Evolutionary conservation across 2,888 invertebrate genomes (phyloP).

Genomic region (Agrypnus murinus): DNA sequence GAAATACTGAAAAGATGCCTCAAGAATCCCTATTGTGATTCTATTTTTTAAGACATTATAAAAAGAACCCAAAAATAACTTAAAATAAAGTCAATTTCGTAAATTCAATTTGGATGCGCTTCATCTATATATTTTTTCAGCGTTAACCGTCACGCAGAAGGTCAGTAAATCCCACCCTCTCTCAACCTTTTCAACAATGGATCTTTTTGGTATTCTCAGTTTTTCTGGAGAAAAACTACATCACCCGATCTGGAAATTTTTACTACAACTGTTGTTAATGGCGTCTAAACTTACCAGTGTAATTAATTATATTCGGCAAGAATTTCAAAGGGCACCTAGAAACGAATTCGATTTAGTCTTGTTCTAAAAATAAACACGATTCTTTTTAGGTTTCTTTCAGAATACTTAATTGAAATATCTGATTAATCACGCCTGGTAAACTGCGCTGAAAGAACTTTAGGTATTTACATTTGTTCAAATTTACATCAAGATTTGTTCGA

Average conservation of each 20-base stretch:
- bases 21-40: too few relatives aligned
- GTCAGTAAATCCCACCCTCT: slow-evolving; percentile 25
- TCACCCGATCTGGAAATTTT: slow-evolving; percentile 1
- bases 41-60: too few relatives aligned
- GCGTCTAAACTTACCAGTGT: not conserved
- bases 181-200: slow-evolving; percentile 23
- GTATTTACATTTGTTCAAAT: slow-evolving; percentile 28
- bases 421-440: slow-evolving; percentile 25
- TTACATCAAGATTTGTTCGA: slow-evolving; percentile 22
- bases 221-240: slow-evolving; percentile 4
- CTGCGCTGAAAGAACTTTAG: slow-evolving; percentile 16
- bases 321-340: not conserved
- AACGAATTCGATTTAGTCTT: not conserved
- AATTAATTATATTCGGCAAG: slow-evolving; percentile 15
- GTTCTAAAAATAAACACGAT: not conserved
- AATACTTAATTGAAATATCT: slow-evolving; percentile 29
- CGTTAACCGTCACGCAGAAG: slow-evolving; percentile 13
- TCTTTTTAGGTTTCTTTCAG: not conserved
- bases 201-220: slow-evolving; percentile 9
- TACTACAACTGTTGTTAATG: not conserved
- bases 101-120: not conserved
- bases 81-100: too few relatives aligned
- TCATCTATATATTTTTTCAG: slow-evolving; percentile 15
- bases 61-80: too few relatives aligned
- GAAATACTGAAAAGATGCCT: too few relatives aligned